phyloP scores from a whole-genome alignment of 2,113 vertebrate species.

The Semnornis frantzii region DNA sequence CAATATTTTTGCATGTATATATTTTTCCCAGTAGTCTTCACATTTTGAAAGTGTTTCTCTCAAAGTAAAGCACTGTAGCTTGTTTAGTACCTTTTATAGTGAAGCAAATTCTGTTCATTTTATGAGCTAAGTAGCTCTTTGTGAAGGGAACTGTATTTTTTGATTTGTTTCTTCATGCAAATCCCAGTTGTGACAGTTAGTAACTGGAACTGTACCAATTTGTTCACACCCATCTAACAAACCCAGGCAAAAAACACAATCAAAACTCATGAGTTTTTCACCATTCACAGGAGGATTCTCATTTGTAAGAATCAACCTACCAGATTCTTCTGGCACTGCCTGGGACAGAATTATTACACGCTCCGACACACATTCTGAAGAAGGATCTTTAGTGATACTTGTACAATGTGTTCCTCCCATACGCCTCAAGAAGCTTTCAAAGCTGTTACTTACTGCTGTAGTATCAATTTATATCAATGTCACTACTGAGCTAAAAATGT shows the following conservation, averaged over 20 bases:
- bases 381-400: background rate
- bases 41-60: background rate
- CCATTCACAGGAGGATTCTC: background rate
- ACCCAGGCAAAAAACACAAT: background rate
- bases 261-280: background rate
- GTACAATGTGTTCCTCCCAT: background rate
- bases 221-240: background rate
- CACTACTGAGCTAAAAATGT: background rate
- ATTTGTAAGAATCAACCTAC: background rate
- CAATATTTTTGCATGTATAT: background rate
- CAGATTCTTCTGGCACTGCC: background rate
- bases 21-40: background rate
- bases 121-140: background rate
- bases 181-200: background rate
- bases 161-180: background rate
- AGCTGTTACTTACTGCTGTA: background rate
- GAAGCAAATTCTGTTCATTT: background rate
- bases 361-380: background rate
- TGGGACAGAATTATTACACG: background rate
- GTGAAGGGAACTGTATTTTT: background rate
- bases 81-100: background rate
- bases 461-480: background rate
- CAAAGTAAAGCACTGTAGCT: background rate
- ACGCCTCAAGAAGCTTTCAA: background rate
- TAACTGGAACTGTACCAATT: background rate